These are phyloP conservation scores for Eupeodes corollae DNA, from an alignment of 1,140 invertebrate genomes.

Conservation along the genomic window DNA sequence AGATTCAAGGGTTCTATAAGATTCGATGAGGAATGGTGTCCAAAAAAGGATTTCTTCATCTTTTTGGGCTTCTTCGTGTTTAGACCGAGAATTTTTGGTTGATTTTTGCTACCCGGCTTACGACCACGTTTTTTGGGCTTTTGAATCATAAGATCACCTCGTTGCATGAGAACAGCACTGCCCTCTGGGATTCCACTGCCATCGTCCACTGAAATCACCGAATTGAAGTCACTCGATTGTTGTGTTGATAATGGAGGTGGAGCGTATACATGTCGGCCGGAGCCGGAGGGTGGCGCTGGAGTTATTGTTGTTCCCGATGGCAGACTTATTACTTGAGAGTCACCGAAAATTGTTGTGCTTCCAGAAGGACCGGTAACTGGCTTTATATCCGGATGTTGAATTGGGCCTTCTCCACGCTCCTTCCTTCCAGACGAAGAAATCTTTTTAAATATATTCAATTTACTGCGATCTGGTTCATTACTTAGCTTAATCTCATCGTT, in stretches of 20 bases:
- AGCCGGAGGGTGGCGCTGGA: slow-evolving; percentile 11
- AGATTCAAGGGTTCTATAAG: neutral
- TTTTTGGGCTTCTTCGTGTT: neutral
- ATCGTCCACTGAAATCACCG: neutral
- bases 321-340: slow-evolving; percentile 17
- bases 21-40: neutral
- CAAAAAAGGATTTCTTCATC: slow-evolving; percentile 3
- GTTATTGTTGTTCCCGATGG: slow-evolving; percentile 33
- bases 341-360: too few species aligned
- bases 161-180: neutral
- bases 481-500: slow-evolving; percentile 42
- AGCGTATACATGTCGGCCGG: neutral
- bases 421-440: slow-evolving; percentile 39
- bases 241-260: neutral
- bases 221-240: neutral
- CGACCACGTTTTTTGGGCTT: slow-evolving; percentile 29
- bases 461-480: slow-evolving; percentile 67
- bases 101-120: slow-evolving; percentile 28
- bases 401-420: too few species aligned
- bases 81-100: slow-evolving; percentile 1
- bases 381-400: too few species aligned
- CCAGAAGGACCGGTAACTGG: too few species aligned
- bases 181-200: neutral
- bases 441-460: slow-evolving; percentile 77
- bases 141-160: slow-evolving; percentile 4